Evolutionary conservation across 2,888 invertebrate species (phyloP).

Genomic region (Patella caerulea): DNA sequence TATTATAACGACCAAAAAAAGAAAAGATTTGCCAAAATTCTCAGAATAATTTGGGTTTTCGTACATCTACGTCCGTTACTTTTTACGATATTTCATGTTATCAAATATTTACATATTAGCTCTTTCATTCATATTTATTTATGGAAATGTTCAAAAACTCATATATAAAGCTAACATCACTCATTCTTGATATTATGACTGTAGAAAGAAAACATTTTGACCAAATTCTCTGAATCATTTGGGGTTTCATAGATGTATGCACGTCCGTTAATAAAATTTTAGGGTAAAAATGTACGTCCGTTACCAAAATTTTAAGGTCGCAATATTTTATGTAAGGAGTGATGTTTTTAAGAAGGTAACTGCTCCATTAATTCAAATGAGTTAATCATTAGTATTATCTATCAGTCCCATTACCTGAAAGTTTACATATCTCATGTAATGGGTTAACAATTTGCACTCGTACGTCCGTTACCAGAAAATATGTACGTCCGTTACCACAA

Average conservation of each 20-base stretch:
- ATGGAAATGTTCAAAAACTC: no score
- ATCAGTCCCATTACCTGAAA: not conserved
- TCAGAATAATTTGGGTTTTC: slow-evolving; percentile 7
- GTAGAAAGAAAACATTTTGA: no score
- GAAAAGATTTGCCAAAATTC: not conserved
- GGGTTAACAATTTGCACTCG: not conserved
- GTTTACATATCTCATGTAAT: not conserved
- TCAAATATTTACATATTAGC: no score
- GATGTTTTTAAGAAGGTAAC: not conserved
- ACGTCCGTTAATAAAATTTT: no score
- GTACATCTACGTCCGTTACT: not conserved
- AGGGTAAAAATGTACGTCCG: not conserved
- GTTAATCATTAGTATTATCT: not conserved
- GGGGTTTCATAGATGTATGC: no score
- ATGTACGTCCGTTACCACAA: slow-evolving; percentile 8
- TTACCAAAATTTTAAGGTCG: slow-evolving; percentile 1
- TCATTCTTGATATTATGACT: no score
- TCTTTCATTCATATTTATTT: no score
- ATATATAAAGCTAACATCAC: no score
- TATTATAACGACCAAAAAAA: not conserved
- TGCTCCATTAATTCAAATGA: no score
- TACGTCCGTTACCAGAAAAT: slow-evolving; percentile 2
- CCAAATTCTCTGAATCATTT: no score
- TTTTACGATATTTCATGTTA: not conserved
- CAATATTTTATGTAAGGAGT: not conserved